phyloP scores from a whole-genome alignment of 2,888 invertebrate genomes.

The Phasia obesa region DNA sequence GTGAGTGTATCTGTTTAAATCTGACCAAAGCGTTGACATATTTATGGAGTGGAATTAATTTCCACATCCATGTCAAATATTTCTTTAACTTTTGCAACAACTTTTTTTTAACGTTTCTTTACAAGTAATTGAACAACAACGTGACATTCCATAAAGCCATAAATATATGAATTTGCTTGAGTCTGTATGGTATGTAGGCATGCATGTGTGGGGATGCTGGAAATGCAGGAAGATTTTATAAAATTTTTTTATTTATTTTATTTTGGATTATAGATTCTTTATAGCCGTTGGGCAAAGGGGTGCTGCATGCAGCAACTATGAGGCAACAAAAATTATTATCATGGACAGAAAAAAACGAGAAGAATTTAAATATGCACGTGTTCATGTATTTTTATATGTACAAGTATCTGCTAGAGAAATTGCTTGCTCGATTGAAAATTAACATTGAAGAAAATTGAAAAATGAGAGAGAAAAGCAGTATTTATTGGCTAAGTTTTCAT shows the following conservation, averaged over 20 bases:
- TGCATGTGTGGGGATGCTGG: not conserved
- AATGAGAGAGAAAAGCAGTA: no score
- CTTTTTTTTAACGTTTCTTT: constrained; percentile 44
- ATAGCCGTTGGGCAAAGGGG: constrained; percentile 29
- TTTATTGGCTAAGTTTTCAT: no score
- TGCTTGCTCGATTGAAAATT: not conserved
- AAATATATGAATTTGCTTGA: not conserved
- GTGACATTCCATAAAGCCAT: constrained; percentile 60
- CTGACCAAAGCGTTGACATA: constrained; percentile 68
- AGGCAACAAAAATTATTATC: constrained; percentile 19
- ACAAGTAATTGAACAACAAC: constrained; percentile 67
- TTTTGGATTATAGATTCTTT: not conserved
- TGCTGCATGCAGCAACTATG: constrained; percentile 7
- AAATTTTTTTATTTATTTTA: constrained; percentile 2
- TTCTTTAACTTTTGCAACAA: constrained; percentile 52
- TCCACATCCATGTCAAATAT: constrained; percentile 64
- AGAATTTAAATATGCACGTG: constrained; percentile 52
- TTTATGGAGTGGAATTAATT: constrained; percentile 78
- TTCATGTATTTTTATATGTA: constrained; percentile 13
- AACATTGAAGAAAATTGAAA: not conserved
- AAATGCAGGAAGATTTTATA: constrained; percentile 6
- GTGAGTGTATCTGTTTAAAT: constrained; percentile 46
- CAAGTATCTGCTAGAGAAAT: not conserved
- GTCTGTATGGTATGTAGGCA: no score
- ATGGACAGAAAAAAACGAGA: constrained; percentile 32